Evolutionary conservation across 1,140 invertebrate species (phyloP).

Genomic region (Homalodisca vitripennis): DNA sequence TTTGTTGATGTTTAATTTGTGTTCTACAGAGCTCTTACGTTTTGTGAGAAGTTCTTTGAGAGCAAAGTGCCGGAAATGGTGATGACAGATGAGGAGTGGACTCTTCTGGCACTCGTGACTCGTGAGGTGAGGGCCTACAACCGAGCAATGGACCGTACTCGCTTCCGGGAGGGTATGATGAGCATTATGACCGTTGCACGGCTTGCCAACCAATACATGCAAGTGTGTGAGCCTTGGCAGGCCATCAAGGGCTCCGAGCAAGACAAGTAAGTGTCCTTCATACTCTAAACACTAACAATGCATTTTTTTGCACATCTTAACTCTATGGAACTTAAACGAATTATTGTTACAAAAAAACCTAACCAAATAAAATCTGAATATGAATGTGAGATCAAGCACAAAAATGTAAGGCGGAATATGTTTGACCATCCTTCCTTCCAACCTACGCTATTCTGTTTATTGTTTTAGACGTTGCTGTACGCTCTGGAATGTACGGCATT

Average conservation of each 20-base stretch:
- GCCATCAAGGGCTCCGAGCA: slow-evolving; percentile 79
- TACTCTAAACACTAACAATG: too few relatives aligned
- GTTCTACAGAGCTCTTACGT: slow-evolving; percentile 73
- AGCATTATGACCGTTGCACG: slow-evolving; percentile 86
- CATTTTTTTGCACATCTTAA: too few relatives aligned
- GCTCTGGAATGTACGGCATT: too few relatives aligned
- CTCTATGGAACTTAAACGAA: too few relatives aligned
- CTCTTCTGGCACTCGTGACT: slow-evolving; percentile 78
- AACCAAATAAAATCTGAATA: too few relatives aligned
- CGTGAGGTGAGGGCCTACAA: slow-evolving; percentile 80
- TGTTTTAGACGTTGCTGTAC: too few relatives aligned
- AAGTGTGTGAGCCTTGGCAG: slow-evolving; percentile 92
- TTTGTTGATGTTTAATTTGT: too few relatives aligned
- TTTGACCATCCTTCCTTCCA: too few relatives aligned
- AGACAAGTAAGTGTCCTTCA: slow-evolving; percentile 69
- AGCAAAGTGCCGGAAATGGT: slow-evolving; percentile 72
- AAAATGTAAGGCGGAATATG: too few relatives aligned
- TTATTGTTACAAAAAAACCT: too few relatives aligned
- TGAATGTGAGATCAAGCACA: too few relatives aligned
- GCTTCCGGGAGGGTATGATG: slow-evolving; percentile 82
- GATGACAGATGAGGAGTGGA: slow-evolving; percentile 67
- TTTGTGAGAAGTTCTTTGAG: slow-evolving; percentile 84
- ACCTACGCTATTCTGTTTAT: too few relatives aligned
- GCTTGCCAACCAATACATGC: slow-evolving; percentile 96
- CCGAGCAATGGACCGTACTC: slow-evolving; percentile 75